A percentile compares a stretch with the other conserved stretches of the same genome.
These are phyloP conservation scores for Typhlichthys subterraneus DNA, from an alignment of 2,797 vertebrate genomes.

Conservation along the genomic window DNA sequence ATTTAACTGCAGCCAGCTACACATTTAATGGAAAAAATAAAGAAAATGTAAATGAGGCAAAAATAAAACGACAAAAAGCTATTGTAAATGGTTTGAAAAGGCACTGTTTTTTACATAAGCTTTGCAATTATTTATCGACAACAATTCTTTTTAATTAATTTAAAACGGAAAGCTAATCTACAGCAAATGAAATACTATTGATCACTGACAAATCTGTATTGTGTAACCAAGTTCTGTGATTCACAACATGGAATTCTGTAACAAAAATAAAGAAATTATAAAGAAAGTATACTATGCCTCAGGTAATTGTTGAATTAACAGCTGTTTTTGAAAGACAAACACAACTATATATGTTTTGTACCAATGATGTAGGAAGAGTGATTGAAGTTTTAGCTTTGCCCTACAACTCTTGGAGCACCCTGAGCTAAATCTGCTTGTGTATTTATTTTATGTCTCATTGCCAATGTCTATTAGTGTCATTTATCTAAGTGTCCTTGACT, in stretches of 20 bases:
- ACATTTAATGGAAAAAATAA: constrained; percentile 51
- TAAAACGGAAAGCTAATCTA: constrained; percentile 14
- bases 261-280: background rate
- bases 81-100: constrained; percentile 14
- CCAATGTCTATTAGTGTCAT: constrained; percentile 64
- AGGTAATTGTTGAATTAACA: too few relatives aligned
- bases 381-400: constrained; percentile 49
- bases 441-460: constrained; percentile 62
- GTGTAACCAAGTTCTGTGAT: constrained; percentile 23
- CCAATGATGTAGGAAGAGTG: constrained; percentile 14
- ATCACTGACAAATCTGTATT: constrained; percentile 17
- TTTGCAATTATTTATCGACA: constrained; percentile 37
- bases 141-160: constrained; percentile 11
- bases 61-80: constrained; percentile 8
- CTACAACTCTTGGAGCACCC: constrained; percentile 56
- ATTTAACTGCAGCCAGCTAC: constrained; percentile 45
- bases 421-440: constrained; percentile 65
- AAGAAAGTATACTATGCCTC: background rate
- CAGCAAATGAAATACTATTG: constrained; percentile 19
- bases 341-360: background rate
- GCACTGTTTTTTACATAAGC: constrained; percentile 16
- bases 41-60: constrained; percentile 25
- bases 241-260: background rate
- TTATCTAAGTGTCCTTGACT: constrained; percentile 61
- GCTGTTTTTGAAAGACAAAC: too few relatives aligned